Percentiles rank a stretch among this genome's conserved stretches.
phyloP scores from a whole-genome alignment of 37 sponge, comb jelly and placozoan species.

The Agelas oroides region DNA sequence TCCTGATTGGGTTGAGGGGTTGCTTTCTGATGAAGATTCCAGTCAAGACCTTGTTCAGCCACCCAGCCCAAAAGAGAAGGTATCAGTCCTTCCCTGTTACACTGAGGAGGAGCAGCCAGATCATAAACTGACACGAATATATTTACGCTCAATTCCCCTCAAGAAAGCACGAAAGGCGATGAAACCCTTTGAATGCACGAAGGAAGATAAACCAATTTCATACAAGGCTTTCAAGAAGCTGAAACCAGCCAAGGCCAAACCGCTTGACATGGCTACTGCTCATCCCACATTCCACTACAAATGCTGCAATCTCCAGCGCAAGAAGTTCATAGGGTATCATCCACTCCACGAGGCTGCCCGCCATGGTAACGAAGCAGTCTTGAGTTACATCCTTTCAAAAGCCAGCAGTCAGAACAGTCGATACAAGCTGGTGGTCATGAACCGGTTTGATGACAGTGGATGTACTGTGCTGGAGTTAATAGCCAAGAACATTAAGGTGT shows the following conservation, averaged over 20 bases:
- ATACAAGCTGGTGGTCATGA: slow-evolving; percentile 4
- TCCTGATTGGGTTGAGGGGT: slow-evolving; percentile 21
- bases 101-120: no score
- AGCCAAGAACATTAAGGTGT: background rate
- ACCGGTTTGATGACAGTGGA: background rate
- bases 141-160: no score
- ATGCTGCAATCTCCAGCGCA: background rate
- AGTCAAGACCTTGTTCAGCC: background rate
- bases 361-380: slow-evolving; percentile 5
- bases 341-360: slow-evolving; percentile 40
- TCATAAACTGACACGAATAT: no score
- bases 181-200: background rate
- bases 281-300: no score
- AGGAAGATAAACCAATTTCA: background rate
- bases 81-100: no score
- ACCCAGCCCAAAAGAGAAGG: no score
- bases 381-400: slow-evolving; percentile 12
- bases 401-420: background rate
- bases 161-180: background rate
- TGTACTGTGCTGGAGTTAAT: slow-evolving; percentile 16
- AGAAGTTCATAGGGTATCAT: background rate
- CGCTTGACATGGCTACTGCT: no score
- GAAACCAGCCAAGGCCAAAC: background rate
- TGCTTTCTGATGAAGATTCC: background rate
- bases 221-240: background rate